These are phyloP conservation scores for Phalacrocorax pelagicus DNA, from an alignment of 2,113 vertebrate species.

Conservation along the genomic window DNA sequence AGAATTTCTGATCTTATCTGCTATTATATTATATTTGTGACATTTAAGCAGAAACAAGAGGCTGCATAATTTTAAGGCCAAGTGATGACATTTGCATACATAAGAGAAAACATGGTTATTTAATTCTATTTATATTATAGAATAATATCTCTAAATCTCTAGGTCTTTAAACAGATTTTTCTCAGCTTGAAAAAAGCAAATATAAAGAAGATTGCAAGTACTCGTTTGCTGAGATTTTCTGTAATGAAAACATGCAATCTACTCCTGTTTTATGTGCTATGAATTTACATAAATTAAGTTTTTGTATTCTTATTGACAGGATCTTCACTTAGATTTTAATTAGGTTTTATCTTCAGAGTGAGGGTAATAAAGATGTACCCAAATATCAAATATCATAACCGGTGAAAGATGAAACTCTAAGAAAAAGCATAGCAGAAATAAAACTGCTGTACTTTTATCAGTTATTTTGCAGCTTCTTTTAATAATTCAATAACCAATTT, in stretches of 20 bases:
- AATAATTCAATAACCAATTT: neutral
- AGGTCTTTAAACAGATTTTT: neutral
- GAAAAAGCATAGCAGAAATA: neutral
- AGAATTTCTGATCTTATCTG: neutral
- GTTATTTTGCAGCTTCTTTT: neutral
- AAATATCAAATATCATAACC: neutral
- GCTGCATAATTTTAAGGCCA: neutral
- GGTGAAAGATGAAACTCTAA: neutral
- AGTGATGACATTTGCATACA: neutral
- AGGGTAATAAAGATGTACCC: neutral
- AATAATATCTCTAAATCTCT: neutral
- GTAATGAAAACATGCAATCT: neutral
- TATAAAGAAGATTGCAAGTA: neutral
- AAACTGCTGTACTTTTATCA: neutral
- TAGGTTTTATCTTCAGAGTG: neutral
- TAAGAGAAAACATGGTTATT: neutral
- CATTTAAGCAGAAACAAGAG: neutral
- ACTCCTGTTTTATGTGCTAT: neutral
- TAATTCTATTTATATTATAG: neutral
- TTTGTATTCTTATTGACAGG: neutral
- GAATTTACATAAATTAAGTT: neutral
- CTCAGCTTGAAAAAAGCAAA: neutral
- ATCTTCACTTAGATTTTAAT: neutral
- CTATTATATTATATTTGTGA: accelerated
- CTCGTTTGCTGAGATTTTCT: neutral